phyloP scores from a whole-genome alignment of 2,113 vertebrate species.

The Chaetodon auriga region DNA sequence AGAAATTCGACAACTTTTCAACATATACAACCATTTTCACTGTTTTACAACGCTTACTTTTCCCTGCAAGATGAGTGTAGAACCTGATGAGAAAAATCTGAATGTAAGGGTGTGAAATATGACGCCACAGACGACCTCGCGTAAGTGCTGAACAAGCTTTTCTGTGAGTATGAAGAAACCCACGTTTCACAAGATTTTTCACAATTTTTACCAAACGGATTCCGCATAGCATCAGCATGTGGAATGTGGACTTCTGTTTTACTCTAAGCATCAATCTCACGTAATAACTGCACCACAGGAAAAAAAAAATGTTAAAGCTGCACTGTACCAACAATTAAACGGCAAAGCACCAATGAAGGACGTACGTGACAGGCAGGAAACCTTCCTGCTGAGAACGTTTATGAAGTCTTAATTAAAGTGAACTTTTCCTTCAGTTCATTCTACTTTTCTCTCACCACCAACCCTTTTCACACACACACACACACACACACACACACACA shows the following conservation, averaged over 20 bases:
- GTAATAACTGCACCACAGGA: background rate
- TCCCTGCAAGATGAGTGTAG: background rate
- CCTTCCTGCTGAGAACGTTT: conserved; percentile 9
- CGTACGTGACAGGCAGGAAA: background rate
- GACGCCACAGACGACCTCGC: background rate
- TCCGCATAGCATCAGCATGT: conserved; percentile 4
- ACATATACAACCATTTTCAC: background rate
- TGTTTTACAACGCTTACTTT: background rate
- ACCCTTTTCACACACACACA: background rate
- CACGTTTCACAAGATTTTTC: conserved; percentile 41
- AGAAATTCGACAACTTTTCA: background rate
- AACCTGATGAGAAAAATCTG: background rate
- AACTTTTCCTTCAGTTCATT: background rate
- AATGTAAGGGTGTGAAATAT: background rate
- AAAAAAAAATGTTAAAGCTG: conserved; percentile 5
- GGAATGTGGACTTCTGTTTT: background rate
- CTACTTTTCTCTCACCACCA: background rate
- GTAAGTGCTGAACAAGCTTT: conserved; percentile 55
- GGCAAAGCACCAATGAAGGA: conserved; percentile 23
- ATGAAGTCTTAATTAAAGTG: background rate
- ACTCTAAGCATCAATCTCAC: background rate
- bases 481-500: background rate
- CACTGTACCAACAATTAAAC: background rate
- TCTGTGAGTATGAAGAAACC: conserved; percentile 45
- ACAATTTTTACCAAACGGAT: conserved; percentile 4